These are phyloP conservation scores for Choristoneura fumiferana DNA, from an alignment of 1,140 invertebrate species.

Conservation along the genomic window DNA sequence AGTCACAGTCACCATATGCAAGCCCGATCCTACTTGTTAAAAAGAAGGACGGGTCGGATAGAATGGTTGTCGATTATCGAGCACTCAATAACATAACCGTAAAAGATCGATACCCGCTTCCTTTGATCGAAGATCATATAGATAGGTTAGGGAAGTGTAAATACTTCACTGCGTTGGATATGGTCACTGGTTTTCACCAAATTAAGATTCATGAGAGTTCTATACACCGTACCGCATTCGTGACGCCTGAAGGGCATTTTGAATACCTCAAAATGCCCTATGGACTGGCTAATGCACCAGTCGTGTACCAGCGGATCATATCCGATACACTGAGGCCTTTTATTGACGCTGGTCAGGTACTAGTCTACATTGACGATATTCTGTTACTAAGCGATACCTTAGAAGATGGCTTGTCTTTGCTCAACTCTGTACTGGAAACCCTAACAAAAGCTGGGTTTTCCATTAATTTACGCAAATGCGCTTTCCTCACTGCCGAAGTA, in stretches of 20 bases:
- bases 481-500: not conserved
- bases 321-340: not conserved
- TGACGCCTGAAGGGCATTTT: not conserved
- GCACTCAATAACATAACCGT: too few relatives aligned
- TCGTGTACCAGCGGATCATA: not conserved
- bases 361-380: not conserved
- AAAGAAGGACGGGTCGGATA: too few relatives aligned
- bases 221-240: not conserved
- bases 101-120: too few relatives aligned
- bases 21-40: too few relatives aligned
- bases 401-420: not conserved
- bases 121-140: slow-evolving; percentile 8
- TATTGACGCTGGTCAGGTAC: not conserved
- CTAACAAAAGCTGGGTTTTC: not conserved
- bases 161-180: slow-evolving; percentile 13
- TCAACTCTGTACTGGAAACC: not conserved
- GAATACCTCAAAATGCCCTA: slow-evolving; percentile 3
- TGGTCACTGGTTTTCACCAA: not conserved
- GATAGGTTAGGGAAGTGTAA: slow-evolving; percentile 20
- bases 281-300: not conserved
- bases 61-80: too few relatives aligned
- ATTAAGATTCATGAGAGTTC: not conserved
- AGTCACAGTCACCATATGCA: not conserved
- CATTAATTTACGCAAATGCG: slow-evolving; percentile 10
- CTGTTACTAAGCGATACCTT: not conserved